Evolutionary conservation across 1,140 invertebrate species (phyloP).

Genomic region (Hylyphantes graminicola): DNA sequence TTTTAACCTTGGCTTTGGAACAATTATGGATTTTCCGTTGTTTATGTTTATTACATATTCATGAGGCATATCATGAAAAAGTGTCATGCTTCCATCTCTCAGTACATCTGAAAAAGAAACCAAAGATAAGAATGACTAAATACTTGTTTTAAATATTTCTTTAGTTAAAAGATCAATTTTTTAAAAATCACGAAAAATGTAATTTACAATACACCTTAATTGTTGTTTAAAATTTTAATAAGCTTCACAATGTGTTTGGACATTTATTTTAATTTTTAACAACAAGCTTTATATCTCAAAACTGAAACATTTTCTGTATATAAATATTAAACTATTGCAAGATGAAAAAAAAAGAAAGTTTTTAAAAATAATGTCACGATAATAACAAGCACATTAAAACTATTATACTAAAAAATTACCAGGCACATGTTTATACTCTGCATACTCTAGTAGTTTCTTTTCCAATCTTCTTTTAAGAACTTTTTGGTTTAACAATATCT

Average conservation of each 20-base stretch:
- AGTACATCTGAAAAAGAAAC: background rate
- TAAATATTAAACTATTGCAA: too few relatives aligned
- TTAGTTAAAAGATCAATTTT: too few relatives aligned
- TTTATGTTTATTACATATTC: conserved; percentile 23
- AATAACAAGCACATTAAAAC: background rate
- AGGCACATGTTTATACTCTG: conserved; percentile 20
- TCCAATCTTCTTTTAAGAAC: conserved; percentile 47
- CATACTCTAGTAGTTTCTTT: conserved; percentile 8
- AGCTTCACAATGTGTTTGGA: too few relatives aligned
- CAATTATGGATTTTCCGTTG: background rate
- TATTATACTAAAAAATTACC: conserved; percentile 13
- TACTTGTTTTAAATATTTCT: too few relatives aligned
- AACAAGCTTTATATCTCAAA: too few relatives aligned
- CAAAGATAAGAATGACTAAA: background rate
- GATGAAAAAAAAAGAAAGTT: too few relatives aligned
- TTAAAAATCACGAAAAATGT: too few relatives aligned
- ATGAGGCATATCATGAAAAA: conserved; percentile 7
- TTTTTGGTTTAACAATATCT: conserved; percentile 31
- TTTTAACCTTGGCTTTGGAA: background rate
- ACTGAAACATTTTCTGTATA: too few relatives aligned
- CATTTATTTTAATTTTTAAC: too few relatives aligned
- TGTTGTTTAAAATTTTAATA: too few relatives aligned
- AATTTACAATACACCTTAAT: too few relatives aligned
- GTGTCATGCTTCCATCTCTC: background rate
- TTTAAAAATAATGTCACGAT: background rate